These are phyloP conservation scores for Acanthosepion lycidas DNA, from an alignment of 2,888 invertebrate species.

Conservation along the genomic window DNA sequence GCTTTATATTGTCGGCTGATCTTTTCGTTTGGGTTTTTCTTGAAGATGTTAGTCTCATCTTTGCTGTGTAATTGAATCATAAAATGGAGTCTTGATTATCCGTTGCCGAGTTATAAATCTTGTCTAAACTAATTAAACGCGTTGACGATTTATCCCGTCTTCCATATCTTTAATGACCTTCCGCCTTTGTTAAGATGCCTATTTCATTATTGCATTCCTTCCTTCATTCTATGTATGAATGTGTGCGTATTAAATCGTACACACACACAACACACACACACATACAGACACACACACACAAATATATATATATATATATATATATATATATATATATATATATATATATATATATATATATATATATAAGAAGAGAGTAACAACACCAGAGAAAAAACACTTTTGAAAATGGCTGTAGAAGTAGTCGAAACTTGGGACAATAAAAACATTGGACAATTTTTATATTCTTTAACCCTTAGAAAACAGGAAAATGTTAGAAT, in stretches of 20 bases:
- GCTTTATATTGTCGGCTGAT: neutral
- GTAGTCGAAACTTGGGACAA: too few species aligned
- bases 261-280: too few species aligned
- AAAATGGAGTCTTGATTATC: neutral
- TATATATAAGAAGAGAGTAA: too few species aligned
- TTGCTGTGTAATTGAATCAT: neutral
- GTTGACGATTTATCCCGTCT: neutral
- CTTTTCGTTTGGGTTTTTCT: neutral
- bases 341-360: too few species aligned
- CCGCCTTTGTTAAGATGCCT: neutral
- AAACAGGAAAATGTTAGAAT: too few species aligned
- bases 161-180: neutral
- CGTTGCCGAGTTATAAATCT: constrained; percentile 33
- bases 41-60: neutral
- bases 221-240: neutral
- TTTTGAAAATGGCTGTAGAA: too few species aligned
- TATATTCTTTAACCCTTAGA: too few species aligned
- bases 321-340: too few species aligned
- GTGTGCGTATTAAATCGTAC: neutral
- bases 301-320: too few species aligned
- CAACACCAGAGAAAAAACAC: too few species aligned
- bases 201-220: neutral
- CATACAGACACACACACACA: too few species aligned
- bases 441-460: too few species aligned
- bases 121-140: neutral